phyloP scores from a whole-genome alignment of 2,113 vertebrate species.

The Setophaga kirtlandii region DNA sequence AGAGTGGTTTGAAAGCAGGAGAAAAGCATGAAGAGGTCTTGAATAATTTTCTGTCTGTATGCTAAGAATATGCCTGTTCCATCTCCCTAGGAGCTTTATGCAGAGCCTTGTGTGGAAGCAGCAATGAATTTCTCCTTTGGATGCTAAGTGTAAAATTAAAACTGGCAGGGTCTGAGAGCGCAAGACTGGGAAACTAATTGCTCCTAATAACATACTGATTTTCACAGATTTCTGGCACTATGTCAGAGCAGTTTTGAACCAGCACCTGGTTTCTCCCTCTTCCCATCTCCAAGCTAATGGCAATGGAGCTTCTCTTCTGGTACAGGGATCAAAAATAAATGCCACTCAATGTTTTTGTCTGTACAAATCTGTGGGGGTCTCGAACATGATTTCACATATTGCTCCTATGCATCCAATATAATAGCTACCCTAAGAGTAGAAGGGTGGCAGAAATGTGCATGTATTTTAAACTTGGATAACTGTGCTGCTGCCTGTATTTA shows the following conservation, averaged over 20 bases:
- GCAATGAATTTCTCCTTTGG: conserved; percentile 13
- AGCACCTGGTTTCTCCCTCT: conserved; percentile 6
- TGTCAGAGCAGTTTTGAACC: neutral
- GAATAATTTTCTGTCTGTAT: neutral
- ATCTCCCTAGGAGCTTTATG: neutral
- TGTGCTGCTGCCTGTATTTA: neutral
- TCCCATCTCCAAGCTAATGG: neutral
- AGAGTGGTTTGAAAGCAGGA: neutral
- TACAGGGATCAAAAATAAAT: neutral
- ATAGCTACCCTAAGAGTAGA: neutral
- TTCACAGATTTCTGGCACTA: conserved; percentile 5
- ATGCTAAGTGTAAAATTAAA: conserved; percentile 38
- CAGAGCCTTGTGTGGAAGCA: neutral
- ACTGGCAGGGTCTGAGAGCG: conserved; percentile 11
- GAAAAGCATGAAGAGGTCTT: neutral
- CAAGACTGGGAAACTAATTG: conserved; percentile 16
- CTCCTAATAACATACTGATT: conserved; percentile 19
- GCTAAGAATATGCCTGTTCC: neutral
- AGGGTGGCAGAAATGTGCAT: neutral
- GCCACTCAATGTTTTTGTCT: neutral
- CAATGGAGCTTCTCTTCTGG: neutral
- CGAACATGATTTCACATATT: neutral
- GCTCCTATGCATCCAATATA: neutral
- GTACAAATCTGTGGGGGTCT: neutral
- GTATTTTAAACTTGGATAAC: neutral